Evolutionary conservation across 2,113 vertebrate species (phyloP).

Genomic region (Motacilla tschutschensis): DNA sequence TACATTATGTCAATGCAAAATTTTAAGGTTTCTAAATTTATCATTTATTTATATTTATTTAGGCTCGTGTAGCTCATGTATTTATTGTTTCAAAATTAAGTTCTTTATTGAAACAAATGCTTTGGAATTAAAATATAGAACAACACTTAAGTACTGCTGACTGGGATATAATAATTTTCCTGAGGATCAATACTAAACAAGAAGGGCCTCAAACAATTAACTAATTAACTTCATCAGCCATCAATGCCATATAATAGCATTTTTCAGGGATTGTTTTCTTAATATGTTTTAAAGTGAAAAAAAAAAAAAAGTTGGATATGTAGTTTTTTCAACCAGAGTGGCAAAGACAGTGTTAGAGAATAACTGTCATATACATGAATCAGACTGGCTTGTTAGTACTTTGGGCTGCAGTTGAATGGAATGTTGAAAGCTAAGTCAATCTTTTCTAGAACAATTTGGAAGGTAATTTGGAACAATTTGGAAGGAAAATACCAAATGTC

Average conservation of each 20-base stretch:
- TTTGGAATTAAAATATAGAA: neutral
- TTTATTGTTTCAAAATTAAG: neutral
- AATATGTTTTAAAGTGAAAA: neutral
- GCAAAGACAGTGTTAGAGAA: neutral
- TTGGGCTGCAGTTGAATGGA: neutral
- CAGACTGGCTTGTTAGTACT: neutral
- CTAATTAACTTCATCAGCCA: neutral
- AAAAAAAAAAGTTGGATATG: neutral
- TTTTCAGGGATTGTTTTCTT: neutral
- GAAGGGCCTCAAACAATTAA: neutral
- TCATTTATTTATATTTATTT: neutral
- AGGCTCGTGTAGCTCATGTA: neutral
- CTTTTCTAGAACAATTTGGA: neutral
- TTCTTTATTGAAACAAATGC: neutral
- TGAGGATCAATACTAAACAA: neutral
- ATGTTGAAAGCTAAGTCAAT: slow-evolving; percentile 24
- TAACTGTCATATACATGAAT: neutral
- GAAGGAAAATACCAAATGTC: slow-evolving; percentile 9
- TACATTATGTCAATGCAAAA: neutral
- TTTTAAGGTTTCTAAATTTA: neutral
- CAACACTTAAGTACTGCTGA: neutral
- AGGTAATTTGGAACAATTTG: neutral
- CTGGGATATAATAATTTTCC: neutral
- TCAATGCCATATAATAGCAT: neutral
- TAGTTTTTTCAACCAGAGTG: neutral